Evolutionary conservation across 1,140 invertebrate genomes (phyloP), one percentile per base, ranked within the genome.

Genomic region (Caenorhabditis latens): DNA sequence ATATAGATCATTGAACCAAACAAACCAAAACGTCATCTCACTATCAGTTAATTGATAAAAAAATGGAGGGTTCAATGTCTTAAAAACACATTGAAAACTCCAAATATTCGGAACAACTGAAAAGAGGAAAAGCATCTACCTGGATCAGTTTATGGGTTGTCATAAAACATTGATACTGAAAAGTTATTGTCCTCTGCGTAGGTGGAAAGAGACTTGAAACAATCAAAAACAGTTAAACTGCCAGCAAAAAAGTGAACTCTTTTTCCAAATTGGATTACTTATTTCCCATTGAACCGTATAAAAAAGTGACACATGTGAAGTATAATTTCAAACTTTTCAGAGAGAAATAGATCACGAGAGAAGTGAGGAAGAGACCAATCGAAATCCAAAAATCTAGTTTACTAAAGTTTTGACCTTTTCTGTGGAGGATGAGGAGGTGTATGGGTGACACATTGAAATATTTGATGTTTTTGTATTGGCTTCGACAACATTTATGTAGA

Each of bases 301-400:
- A 63, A 63, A 63, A 63, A 40, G 61, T 63, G 61, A 32, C 61
- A 63, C 61, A 63, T 32, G 61, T 63, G 19, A 14, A 58, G 19
- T 16, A 19, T 32, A 32, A 32, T 32, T 32, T 32, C 2, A 32
- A 32, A 32, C 32, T 32, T 32, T 32, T 32, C 32, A 32, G 32
- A 32, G 32, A 32, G 3, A 21, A 32, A 63, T 63, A 32, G 61
- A 11, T 21, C 11, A 63, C 2, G n/a, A 13, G 24, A 14, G 9
- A 14, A 11, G n/a, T 8, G 42, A 24, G 32, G 32, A 32, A 63
- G 19, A 71, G 65, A 71, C 42, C 65, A 43, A 71, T 71, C 19
- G 16, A 19, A 43, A 71, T 71, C 65, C 14, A 46, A 71, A 63
- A 71, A 71, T 71, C 65, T 71, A 71, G 65, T 65, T 65, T 65